These are phyloP conservation scores for Cheirogaleus medius DNA, from an alignment of 2,113 vertebrate genomes.

Conservation along the genomic window DNA sequence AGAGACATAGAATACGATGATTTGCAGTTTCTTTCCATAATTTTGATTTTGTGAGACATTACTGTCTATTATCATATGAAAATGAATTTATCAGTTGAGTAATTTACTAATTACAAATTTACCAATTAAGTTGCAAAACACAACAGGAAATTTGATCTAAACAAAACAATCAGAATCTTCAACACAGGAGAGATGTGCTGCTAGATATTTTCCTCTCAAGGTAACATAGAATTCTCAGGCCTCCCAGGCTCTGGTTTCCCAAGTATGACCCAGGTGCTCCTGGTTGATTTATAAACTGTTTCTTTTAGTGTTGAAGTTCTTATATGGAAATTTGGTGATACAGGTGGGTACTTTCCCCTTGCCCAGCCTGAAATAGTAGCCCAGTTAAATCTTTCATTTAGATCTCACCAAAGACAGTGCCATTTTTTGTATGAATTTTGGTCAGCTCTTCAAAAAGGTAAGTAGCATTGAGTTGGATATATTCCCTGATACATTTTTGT, in stretches of 20 bases:
- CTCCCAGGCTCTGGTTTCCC: not conserved
- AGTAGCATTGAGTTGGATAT: not conserved
- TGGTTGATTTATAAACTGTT: not conserved
- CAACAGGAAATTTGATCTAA: not conserved
- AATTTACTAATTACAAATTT: not conserved
- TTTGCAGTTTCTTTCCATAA: not conserved
- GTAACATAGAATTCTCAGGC: not conserved
- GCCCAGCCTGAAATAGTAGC: not conserved
- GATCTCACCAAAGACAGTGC: not conserved
- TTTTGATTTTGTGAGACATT: not conserved
- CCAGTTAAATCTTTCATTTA: not conserved
- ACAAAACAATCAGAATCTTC: not conserved
- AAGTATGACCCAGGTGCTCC: not conserved
- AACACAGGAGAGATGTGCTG: not conserved
- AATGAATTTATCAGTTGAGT: not conserved
- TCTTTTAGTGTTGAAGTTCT: not conserved
- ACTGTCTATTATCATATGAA: not conserved
- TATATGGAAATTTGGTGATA: not conserved
- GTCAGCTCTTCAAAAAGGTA: not conserved
- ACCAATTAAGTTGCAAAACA: not conserved
- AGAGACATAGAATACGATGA: not conserved
- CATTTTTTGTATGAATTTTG: not conserved
- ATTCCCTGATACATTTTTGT: not conserved
- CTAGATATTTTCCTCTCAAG: not conserved
- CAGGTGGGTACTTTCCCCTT: fast-evolving